Conservation (phyloP, 2,888 invertebrate species). For the Scaptodrosophila latifasciaeformis region DNA sequence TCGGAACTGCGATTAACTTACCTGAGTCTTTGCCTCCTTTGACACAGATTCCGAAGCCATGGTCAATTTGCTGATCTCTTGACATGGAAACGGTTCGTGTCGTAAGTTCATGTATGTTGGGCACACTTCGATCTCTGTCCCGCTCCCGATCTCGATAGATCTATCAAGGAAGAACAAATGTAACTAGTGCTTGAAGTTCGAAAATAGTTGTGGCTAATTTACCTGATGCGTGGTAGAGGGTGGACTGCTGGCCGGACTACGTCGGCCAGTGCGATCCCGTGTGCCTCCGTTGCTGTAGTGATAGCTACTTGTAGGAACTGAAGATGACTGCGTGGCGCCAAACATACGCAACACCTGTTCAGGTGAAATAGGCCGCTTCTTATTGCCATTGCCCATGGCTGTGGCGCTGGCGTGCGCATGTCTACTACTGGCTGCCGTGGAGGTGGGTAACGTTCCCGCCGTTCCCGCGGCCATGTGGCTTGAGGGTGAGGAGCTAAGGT, state of each 20-base stretch:
- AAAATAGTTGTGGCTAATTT: conserved; percentile 42
- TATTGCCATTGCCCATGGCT: conserved; percentile 71
- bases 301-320: conserved; percentile 76
- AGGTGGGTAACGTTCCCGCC: conserved; percentile 72
- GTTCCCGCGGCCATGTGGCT: conserved; percentile 76
- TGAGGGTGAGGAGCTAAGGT: conserved; percentile 81
- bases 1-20: too few species aligned
- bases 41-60: conserved; percentile 93
- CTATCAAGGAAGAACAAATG: conserved; percentile 62
- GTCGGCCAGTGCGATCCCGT: conserved; percentile 72
- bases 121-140: conserved; percentile 78
- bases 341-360: conserved; percentile 86
- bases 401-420: conserved; percentile 68
- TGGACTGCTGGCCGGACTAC: conserved; percentile 85
- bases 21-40: conserved; percentile 94
- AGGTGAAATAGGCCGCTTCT: conserved; percentile 88
- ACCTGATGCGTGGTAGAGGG: conserved; percentile 87
- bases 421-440: conserved; percentile 76
- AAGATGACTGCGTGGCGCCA: conserved; percentile 77
- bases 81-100: conserved; percentile 91
- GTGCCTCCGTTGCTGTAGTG: conserved; percentile 75
- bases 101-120: conserved; percentile 83
- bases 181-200: not conserved
- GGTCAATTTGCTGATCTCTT: conserved; percentile 86
- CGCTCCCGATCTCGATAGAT: conserved; percentile 77